These are phyloP conservation scores for Drosophila asahinai DNA, from an alignment of 1,140 invertebrate species.

Conservation along the genomic window DNA sequence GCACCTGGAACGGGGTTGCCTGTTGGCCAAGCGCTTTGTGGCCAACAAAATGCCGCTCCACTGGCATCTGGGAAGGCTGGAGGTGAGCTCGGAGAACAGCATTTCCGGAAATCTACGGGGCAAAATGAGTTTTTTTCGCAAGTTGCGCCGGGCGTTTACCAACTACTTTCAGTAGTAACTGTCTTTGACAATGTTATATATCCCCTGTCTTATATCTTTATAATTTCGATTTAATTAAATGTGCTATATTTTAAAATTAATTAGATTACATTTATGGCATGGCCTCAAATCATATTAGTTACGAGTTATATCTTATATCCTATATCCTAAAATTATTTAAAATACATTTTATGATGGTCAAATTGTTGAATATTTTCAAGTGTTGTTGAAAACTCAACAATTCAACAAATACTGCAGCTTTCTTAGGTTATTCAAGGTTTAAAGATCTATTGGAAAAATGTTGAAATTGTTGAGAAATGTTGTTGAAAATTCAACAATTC, in stretches of 20 bases:
- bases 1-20: constrained; percentile 14
- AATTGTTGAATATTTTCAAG: neutral
- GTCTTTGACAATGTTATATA: no score
- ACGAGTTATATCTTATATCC: neutral
- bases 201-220: neutral
- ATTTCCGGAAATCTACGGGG: neutral
- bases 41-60: constrained; percentile 14
- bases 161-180: constrained; percentile 19
- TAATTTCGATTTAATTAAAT: neutral
- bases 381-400: neutral
- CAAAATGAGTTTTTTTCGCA: constrained; percentile 9
- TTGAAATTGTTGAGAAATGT: neutral
- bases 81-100: neutral
- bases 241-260: no score
- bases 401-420: no score
- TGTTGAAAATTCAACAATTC: neutral
- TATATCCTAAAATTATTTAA: no score
- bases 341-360: no score
- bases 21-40: constrained; percentile 34
- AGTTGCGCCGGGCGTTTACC: constrained; percentile 20
- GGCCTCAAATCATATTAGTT: no score
- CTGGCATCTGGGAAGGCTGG: constrained; percentile 28
- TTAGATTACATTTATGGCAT: no score
- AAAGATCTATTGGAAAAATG: no score
- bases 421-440: no score